A percentile compares a stretch with the other conserved stretches of the same genome.
phyloP scores from a whole-genome alignment of 2,888 invertebrate species.

The Resseliella maxima region DNA sequence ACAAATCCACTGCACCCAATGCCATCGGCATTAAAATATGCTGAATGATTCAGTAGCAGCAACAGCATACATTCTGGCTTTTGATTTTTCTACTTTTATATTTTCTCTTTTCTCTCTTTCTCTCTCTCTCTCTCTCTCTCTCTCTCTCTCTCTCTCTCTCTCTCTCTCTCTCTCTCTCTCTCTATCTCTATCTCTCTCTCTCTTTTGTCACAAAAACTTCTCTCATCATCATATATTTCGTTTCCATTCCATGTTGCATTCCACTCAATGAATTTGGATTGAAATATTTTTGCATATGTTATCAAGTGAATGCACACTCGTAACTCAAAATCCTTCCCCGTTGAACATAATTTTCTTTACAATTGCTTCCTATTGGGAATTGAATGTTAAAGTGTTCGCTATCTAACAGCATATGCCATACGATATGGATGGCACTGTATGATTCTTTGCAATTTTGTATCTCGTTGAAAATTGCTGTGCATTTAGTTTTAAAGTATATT shows the following conservation, averaged over 20 bases:
- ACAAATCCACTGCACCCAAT: neutral
- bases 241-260: neutral
- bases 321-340: neutral
- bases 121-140: neutral
- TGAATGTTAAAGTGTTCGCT: neutral
- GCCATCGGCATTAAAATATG: conserved; percentile 16
- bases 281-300: conserved; percentile 38
- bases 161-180: too few species aligned
- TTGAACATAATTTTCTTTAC: conserved; percentile 7
- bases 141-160: neutral
- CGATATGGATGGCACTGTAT: neutral
- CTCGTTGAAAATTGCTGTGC: neutral
- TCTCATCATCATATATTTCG: too few species aligned
- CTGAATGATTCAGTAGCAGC: neutral
- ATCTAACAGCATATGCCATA: neutral
- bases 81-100: neutral
- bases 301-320: conserved; percentile 9
- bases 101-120: too few species aligned
- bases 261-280: conserved; percentile 17
- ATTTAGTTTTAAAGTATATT: neutral
- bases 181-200: neutral
- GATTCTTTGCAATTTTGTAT: neutral
- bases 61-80: neutral
- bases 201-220: neutral
- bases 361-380: conserved; percentile 19